These are phyloP conservation scores for Hemaris fuciformis DNA, from an alignment of 2,888 invertebrate species.

Conservation along the genomic window DNA sequence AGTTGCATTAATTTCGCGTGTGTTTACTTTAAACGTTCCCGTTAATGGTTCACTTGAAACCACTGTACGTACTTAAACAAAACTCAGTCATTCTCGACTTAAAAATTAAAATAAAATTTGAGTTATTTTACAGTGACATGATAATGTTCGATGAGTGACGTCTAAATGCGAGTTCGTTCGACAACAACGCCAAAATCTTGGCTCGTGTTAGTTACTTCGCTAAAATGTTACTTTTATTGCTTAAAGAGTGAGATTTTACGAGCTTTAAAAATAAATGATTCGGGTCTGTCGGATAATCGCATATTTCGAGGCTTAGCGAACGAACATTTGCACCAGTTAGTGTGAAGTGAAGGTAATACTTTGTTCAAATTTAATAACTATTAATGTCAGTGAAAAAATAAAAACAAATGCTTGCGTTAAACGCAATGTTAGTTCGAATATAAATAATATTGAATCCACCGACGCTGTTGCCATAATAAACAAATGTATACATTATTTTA, in stretches of 20 bases:
- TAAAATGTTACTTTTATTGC: slow-evolving; percentile 78
- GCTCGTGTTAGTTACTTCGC: slow-evolving; percentile 59
- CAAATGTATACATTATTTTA: too few species aligned
- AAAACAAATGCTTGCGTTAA: slow-evolving; percentile 11
- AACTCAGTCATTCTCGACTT: background rate
- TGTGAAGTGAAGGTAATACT: slow-evolving; percentile 58
- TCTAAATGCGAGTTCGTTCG: slow-evolving; percentile 49
- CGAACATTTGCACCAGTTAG: slow-evolving; percentile 68
- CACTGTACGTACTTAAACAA: background rate
- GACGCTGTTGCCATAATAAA: background rate
- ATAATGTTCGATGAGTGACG: slow-evolving; percentile 66
- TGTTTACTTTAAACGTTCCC: slow-evolving; percentile 53
- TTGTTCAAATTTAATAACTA: slow-evolving; percentile 36
- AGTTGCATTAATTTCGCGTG: slow-evolving; percentile 54
- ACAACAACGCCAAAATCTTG: slow-evolving; percentile 51
- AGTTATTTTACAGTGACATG: slow-evolving; percentile 64
- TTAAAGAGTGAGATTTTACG: slow-evolving; percentile 78
- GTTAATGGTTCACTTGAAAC: slow-evolving; percentile 16
- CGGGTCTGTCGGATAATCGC: slow-evolving; percentile 59
- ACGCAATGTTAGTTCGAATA: background rate
- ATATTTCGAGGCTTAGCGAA: slow-evolving; percentile 58
- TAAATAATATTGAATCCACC: background rate
- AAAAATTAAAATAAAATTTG: background rate
- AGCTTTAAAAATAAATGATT: slow-evolving; percentile 77
- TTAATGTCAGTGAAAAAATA: background rate